Conservation (phyloP, 2,113 vertebrate species). For the Phalacrocorax aristotelis region DNA sequence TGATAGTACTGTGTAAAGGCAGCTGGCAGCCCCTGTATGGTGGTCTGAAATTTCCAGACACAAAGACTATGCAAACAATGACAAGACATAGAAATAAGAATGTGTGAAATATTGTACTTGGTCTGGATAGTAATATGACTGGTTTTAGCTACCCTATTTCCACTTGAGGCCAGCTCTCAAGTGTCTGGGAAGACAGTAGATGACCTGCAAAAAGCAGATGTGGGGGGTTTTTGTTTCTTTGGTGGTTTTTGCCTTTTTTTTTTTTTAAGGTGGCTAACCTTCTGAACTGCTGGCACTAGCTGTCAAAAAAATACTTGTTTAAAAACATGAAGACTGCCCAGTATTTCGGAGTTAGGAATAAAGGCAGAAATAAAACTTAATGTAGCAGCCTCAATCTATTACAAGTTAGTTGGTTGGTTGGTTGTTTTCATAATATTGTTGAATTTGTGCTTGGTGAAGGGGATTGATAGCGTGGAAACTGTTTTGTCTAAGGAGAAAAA, state of each 20-base stretch:
- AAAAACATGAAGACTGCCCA: neutral
- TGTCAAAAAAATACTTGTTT: neutral
- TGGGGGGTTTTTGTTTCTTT: neutral
- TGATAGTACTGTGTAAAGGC: neutral
- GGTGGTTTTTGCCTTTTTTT: neutral
- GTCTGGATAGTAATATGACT: neutral
- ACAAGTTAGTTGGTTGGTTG: neutral
- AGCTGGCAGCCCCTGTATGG: neutral
- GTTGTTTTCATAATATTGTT: neutral
- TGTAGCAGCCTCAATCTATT: neutral
- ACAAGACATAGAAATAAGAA: neutral
- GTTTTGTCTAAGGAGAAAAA: neutral
- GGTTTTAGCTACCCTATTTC: neutral
- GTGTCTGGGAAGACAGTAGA: neutral
- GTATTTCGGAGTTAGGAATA: neutral
- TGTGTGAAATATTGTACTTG: neutral
- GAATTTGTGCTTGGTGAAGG: neutral
- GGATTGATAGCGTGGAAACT: neutral
- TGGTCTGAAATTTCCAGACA: conserved; percentile 12
- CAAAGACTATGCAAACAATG: conserved; percentile 1
- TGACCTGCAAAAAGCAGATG: neutral
- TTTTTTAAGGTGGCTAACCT: neutral
- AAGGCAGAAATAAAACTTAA: neutral
- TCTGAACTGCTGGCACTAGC: neutral
- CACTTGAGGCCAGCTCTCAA: neutral